Evolutionary conservation across 2,797 vertebrate species (phyloP).

Genomic region (Cygnus olor): DNA sequence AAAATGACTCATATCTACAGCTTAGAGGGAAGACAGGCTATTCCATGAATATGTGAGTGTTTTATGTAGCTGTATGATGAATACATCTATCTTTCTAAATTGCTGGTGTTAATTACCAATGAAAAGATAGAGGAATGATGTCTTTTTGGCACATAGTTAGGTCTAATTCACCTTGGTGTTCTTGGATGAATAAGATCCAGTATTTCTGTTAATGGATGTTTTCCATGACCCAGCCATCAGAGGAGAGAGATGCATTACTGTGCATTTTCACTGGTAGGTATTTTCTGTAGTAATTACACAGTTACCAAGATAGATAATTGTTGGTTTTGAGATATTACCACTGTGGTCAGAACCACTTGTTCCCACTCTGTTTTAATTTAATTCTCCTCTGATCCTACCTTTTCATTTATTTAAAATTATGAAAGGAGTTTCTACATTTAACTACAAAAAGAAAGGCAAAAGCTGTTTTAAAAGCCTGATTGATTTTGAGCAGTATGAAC

Average conservation of each 20-base stretch:
- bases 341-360: neutral
- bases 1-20: neutral
- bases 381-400: neutral
- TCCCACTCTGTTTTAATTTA: slow-evolving; percentile 6
- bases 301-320: neutral
- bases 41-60: neutral
- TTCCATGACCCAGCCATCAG: neutral
- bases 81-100: neutral
- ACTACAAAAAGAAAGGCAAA: neutral
- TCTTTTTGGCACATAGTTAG: neutral
- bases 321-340: neutral
- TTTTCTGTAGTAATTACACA: neutral
- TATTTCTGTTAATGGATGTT: neutral
- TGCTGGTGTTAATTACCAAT: neutral
- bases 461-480: neutral
- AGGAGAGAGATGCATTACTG: neutral
- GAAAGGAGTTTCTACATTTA: slow-evolving; percentile 2
- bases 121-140: neutral
- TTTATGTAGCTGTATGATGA: neutral
- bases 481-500: neutral
- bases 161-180: slow-evolving; percentile 4
- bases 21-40: neutral
- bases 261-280: neutral
- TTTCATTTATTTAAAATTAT: neutral
- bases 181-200: neutral